Conservation (phyloP, 2,113 vertebrate genomes). For the Cepphus grylle region DNA sequence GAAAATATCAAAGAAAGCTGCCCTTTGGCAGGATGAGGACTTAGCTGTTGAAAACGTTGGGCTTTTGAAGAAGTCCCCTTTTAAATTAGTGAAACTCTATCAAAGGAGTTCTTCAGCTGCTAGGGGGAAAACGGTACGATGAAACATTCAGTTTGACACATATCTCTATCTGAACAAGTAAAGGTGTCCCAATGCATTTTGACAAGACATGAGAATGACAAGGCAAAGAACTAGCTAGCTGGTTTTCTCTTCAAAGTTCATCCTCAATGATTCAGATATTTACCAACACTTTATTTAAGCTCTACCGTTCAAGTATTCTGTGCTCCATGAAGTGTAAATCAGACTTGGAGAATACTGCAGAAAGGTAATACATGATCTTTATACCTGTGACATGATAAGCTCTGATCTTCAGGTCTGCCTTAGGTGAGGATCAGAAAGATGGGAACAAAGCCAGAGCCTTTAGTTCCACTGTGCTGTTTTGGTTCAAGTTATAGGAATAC, state of each 20-base stretch:
- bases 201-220: not conserved
- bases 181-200: not conserved
- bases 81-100: not conserved
- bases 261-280: not conserved
- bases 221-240: not conserved
- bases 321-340: not conserved
- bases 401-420: constrained; percentile 32
- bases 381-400: not conserved
- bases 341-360: not conserved
- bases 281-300: not conserved
- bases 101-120: not conserved
- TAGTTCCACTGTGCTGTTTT: not conserved
- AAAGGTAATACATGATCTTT: not conserved
- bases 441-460: not conserved
- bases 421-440: not conserved
- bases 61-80: not conserved
- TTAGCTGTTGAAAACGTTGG: not conserved
- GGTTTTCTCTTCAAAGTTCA: not conserved
- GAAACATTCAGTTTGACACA: not conserved
- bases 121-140: not conserved
- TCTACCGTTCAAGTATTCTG: not conserved
- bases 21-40: not conserved
- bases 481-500: not conserved
- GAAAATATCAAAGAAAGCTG: not conserved
- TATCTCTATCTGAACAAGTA: not conserved